Percentiles rank a stretch among this genome's conserved stretches.
phyloP scores from a whole-genome alignment of 2,113 vertebrate species.

The Lophius piscatorius region DNA sequence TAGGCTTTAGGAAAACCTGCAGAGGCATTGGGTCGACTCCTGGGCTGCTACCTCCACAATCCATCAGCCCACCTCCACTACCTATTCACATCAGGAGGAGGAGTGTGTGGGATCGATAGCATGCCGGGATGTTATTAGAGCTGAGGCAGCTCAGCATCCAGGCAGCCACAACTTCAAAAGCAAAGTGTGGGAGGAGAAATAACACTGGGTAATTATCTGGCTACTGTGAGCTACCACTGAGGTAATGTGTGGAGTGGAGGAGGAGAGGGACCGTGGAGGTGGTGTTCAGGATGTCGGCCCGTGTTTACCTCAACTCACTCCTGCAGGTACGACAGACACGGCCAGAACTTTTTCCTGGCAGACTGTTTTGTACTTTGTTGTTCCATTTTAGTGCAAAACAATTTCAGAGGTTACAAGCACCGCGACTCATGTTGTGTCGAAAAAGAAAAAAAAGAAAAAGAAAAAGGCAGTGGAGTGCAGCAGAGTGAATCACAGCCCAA shows the following conservation, averaged over 20 bases:
- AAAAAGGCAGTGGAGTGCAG: not conserved
- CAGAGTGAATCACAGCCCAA: constrained; percentile 23
- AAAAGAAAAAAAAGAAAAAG: no score
- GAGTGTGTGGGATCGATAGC: constrained; percentile 58
- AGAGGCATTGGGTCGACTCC: constrained; percentile 22
- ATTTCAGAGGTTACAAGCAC: no score
- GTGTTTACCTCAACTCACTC: constrained; percentile 53
- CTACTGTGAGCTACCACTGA: constrained; percentile 45
- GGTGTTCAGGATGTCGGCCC: constrained; percentile 55
- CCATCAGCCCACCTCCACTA: constrained; percentile 32
- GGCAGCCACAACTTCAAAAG: constrained; percentile 65
- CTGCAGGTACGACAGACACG: constrained; percentile 20
- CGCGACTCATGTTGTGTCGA: no score
- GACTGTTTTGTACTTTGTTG: constrained; percentile 5
- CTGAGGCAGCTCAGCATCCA: constrained; percentile 33
- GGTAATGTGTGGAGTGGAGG: constrained; percentile 58
- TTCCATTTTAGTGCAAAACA: not conserved
- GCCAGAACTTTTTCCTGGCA: constrained; percentile 9
- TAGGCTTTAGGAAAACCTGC: constrained; percentile 25
- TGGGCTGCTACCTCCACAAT: constrained; percentile 24
- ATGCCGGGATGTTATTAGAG: constrained; percentile 61
- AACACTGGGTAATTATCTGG: constrained; percentile 72
- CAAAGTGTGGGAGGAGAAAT: constrained; percentile 69
- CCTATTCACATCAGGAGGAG: constrained; percentile 55
- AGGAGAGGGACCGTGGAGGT: constrained; percentile 34